Evolutionary conservation across 2,888 invertebrate species (phyloP), one percentile per base, ranked within the genome.

Genomic region (Dolichomitus sp.): DNA sequence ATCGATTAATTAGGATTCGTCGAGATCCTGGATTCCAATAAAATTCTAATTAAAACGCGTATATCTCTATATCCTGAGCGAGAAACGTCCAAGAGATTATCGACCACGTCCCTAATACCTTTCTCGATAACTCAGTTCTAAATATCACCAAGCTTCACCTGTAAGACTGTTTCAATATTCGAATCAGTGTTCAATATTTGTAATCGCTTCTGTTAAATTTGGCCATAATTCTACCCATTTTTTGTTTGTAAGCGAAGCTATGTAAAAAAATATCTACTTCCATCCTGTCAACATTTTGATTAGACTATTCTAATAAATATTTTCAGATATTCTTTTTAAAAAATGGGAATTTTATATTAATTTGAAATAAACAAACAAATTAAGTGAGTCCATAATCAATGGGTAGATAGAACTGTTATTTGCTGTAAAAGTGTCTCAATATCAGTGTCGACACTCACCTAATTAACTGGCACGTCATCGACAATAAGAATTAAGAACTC

Each of bases 1-100:
- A 78, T 68, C 50, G 19, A 68, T 68, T 78, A 78, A 78, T 78
- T 78, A 45, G 54, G 27, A 65, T 45, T 78, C 45, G 33, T n/a
- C 6, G 63, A 65, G 57, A 45, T 27, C 45, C 19, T 45, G 45
- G 52, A 23, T 57, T 45, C n/a, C 65, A 65, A 72, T 65, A 37
- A 57, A 63, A 63, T 72, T 72, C 40, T 72, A 65, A 78, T 78
- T 78, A 65, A 63, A 78, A 57, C 37, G 19, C 33, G 14, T 70
- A 37, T 19, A 59, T 61, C 59, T 61, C 17, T 52, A 6, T 75
- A 66, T 23, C 37, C 40, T 19, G 27, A 19, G 61, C 33, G 37
- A 40, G 57, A n/a, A 30, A 33, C 33, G 33, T 33, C 57, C 33
- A 11, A 59, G 33, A 33, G 57, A 59, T 59, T 59, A 59, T 59